Conservation (phyloP, 2,113 vertebrate species). For the Pavo muticus region DNA sequence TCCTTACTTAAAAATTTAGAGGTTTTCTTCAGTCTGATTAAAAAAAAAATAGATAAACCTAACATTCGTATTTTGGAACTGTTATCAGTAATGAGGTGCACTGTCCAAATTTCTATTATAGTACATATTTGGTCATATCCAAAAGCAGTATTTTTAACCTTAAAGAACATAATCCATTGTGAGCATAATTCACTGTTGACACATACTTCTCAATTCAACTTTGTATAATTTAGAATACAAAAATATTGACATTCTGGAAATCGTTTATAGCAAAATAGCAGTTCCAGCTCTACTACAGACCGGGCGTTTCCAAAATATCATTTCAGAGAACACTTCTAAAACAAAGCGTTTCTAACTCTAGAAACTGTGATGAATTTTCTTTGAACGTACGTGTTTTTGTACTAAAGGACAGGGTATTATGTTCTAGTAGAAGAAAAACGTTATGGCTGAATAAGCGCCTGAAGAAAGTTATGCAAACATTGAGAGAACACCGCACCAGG, state of each 20-base stretch:
- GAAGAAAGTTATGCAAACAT: neutral
- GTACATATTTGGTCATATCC: neutral
- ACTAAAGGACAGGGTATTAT: neutral
- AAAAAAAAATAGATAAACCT: neutral
- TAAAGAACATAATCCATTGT: neutral
- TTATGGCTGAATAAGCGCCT: neutral
- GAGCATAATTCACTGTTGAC: neutral
- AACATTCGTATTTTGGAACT: neutral
- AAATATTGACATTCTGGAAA: neutral
- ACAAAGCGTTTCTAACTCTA: neutral
- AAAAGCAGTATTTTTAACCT: neutral
- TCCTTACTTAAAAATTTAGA: slow-evolving; percentile 50
- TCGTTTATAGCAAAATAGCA: neutral
- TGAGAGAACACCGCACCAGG: neutral
- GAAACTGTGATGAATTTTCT: neutral
- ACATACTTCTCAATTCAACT: neutral
- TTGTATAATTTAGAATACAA: neutral
- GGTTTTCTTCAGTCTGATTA: slow-evolving; percentile 33
- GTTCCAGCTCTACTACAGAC: neutral
- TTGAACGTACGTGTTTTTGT: neutral
- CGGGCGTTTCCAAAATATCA: neutral
- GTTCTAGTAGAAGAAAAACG: neutral
- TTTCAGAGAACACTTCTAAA: neutral
- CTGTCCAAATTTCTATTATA: neutral
- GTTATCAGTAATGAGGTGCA: neutral